Evolutionary conservation across 2,797 vertebrate genomes (phyloP).

Genomic region (Phaenicophaeus curvirostris): DNA sequence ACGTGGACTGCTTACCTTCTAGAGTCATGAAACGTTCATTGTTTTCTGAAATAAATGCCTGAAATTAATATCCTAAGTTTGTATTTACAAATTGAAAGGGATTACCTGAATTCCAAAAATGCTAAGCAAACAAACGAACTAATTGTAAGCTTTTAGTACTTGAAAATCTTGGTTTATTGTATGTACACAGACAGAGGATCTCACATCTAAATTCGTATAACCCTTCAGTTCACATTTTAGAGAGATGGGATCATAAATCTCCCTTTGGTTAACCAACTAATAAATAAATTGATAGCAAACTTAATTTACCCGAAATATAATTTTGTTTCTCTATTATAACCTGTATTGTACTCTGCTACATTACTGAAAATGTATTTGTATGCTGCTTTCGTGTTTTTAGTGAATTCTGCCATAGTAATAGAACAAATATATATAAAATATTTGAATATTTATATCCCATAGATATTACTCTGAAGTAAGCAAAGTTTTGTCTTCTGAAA

Average conservation of each 20-base stretch:
- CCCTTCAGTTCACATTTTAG: background rate
- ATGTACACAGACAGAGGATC: background rate
- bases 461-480: background rate
- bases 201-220: background rate
- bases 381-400: background rate
- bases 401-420: background rate
- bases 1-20: background rate
- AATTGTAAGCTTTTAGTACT: background rate
- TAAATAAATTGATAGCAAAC: background rate
- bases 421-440: background rate
- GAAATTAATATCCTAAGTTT: background rate
- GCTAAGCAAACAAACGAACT: background rate
- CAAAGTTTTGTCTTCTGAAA: background rate
- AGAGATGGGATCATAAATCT: background rate
- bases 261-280: background rate
- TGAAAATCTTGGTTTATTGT: background rate
- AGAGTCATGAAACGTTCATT: background rate
- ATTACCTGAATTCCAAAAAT: background rate
- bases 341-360: background rate
- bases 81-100: background rate
- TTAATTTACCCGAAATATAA: background rate
- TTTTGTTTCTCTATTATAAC: background rate
- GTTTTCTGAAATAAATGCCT: background rate
- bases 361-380: background rate
- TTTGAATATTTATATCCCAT: background rate